A percentile compares a stretch with the other conserved stretches of the same genome.
These are phyloP conservation scores for Pantala flavescens DNA, from an alignment of 1,140 invertebrate genomes.

Conservation along the genomic window DNA sequence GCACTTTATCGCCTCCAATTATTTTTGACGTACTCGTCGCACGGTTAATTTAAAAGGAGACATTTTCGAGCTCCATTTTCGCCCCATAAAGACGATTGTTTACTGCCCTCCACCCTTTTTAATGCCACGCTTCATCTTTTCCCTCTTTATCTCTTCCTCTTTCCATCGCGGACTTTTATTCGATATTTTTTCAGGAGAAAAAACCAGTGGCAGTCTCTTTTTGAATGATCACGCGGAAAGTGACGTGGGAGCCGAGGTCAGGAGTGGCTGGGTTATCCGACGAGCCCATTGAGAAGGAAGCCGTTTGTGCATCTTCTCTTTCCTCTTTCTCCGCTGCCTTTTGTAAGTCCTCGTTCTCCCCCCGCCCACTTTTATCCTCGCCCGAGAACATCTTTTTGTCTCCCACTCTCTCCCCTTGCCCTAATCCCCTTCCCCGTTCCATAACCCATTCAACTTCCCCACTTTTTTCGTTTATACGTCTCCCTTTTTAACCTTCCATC, in stretches of 20 bases:
- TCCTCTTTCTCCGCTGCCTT: not conserved
- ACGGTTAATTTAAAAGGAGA: not conserved
- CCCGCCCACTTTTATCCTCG: not conserved
- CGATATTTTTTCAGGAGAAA: not conserved
- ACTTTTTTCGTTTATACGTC: not conserved
- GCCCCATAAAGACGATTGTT: not conserved
- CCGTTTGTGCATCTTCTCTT: not conserved
- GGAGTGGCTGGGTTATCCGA: not conserved
- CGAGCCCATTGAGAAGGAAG: not conserved
- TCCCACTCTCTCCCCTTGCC: not conserved
- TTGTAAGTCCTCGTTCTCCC: not conserved
- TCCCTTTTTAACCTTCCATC: not conserved
- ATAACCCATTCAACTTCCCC: constrained; percentile 1
- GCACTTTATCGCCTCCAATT: not conserved
- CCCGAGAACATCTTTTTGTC: not conserved
- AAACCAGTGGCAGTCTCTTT: not conserved
- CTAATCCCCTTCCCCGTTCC: constrained; percentile 2
- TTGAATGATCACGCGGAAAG: constrained; percentile 8
- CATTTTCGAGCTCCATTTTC: not conserved
- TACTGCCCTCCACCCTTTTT: not conserved
- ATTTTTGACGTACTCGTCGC: not conserved
- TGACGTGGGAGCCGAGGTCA: not conserved
- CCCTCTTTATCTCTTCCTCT: not conserved
- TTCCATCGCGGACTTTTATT: not conserved
- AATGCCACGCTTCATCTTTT: not conserved